A percentile compares a stretch with the other conserved stretches of the same genome.
phyloP scores from a whole-genome alignment of 92 coral and sea anemone genomes.

The Blastomussa wellsi region DNA sequence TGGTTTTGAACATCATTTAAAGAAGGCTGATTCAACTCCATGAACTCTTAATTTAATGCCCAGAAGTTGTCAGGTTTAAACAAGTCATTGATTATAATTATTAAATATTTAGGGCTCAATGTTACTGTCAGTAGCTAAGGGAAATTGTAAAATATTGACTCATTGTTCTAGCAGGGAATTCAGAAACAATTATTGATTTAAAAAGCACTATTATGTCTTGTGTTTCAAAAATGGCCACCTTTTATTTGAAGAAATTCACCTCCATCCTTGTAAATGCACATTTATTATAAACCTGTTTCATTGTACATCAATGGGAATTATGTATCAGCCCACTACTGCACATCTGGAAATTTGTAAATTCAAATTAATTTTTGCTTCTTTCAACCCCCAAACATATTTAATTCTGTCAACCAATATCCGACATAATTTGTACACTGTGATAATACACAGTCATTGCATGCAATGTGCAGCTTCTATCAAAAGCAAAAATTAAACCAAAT shows the following conservation, averaged over 20 bases:
- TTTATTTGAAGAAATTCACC: background rate
- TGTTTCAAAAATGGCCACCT: background rate
- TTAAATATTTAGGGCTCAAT: too few species aligned
- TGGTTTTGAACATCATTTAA: too few species aligned
- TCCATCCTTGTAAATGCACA: background rate
- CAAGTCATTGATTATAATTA: too few species aligned
- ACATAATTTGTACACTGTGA: background rate
- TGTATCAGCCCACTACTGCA: background rate
- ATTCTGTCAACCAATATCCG: background rate
- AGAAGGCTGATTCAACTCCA: conserved; percentile 5
- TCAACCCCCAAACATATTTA: background rate
- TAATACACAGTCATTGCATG: background rate
- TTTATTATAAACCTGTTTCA: too few species aligned
- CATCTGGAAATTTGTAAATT: background rate
- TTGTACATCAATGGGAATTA: background rate
- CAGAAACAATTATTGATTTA: too few species aligned
- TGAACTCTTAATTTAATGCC: background rate
- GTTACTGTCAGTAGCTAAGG: too few species aligned
- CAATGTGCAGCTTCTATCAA: background rate
- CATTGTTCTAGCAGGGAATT: background rate
- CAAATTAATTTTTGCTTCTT: background rate
- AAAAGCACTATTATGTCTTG: too few species aligned
- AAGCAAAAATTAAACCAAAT: background rate
- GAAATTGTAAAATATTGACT: too few species aligned
- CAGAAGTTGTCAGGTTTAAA: too few species aligned